Percentiles rank a stretch among this genome's conserved stretches.
Evolutionary conservation across 2,888 invertebrate genomes (phyloP).

Genomic region (Yponomeuta malinellus): DNA sequence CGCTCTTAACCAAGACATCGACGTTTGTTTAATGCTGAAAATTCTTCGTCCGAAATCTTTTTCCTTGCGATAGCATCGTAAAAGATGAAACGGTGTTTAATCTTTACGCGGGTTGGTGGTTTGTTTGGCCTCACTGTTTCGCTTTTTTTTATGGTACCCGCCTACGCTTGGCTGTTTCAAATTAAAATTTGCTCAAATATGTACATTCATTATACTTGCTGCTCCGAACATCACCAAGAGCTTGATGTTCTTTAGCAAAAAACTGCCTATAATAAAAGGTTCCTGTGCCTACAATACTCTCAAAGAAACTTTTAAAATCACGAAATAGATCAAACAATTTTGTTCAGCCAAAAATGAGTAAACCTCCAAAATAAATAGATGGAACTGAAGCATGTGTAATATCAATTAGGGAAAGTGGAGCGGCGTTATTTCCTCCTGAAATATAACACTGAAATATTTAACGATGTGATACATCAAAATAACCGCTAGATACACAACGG

Average conservation of each 20-base stretch:
- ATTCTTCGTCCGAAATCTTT: background rate
- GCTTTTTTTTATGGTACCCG: background rate
- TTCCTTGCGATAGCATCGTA: background rate
- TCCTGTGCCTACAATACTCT: too few relatives aligned
- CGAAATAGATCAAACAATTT: too few relatives aligned
- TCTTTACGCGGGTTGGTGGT: background rate
- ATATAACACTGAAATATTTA: too few relatives aligned
- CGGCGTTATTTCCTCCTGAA: too few relatives aligned
- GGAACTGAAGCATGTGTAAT: too few relatives aligned
- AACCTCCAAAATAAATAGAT: too few relatives aligned
- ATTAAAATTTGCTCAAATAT: conserved; percentile 3
- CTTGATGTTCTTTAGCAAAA: background rate
- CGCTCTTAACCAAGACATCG: conserved; percentile 9
- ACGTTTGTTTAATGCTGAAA: conserved; percentile 10
- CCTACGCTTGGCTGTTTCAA: background rate
- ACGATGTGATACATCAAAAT: too few relatives aligned
- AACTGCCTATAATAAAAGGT: background rate
- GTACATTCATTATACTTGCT: background rate
- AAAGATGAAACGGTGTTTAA: conserved; percentile 3
- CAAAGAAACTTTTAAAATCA: too few relatives aligned
- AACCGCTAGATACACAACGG: too few relatives aligned
- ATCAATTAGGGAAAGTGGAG: too few relatives aligned
- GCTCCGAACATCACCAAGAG: background rate
- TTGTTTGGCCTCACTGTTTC: background rate
- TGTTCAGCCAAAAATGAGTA: too few relatives aligned